A percentile compares a stretch with the other conserved stretches of the same genome.
Evolutionary conservation across 2,888 invertebrate species (phyloP).

Genomic region (Serrognathus titanus): DNA sequence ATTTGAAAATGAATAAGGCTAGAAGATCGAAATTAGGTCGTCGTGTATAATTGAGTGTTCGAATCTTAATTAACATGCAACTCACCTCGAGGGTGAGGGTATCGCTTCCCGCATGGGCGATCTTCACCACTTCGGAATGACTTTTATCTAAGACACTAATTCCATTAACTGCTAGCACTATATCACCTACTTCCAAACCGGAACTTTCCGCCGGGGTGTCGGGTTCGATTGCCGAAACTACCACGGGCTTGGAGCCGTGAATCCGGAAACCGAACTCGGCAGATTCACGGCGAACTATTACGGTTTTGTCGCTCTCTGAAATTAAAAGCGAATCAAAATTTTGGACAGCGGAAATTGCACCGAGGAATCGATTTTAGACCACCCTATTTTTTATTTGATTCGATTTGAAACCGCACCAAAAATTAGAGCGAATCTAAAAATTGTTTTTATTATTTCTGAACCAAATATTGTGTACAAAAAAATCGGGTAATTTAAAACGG

Average conservation of each 20-base stretch:
- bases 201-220: constrained; percentile 91
- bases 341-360: not conserved
- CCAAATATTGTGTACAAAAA: no score
- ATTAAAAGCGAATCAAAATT: not conserved
- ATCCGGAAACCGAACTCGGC: constrained; percentile 95
- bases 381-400: no score
- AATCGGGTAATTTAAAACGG: no score
- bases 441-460: no score
- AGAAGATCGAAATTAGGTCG: no score
- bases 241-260: constrained; percentile 93
- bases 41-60: no score
- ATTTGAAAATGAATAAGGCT: not conserved
- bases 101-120: constrained; percentile 86
- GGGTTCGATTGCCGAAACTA: constrained; percentile 91
- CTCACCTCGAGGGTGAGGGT: constrained; percentile 75
- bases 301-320: constrained; percentile 84
- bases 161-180: constrained; percentile 87
- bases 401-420: no score
- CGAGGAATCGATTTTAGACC: no score
- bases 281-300: constrained; percentile 75
- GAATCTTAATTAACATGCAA: not conserved
- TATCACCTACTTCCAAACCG: constrained; percentile 91
- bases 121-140: constrained; percentile 89
- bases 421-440: no score
- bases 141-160: constrained; percentile 87